Percentiles rank a stretch among this genome's conserved stretches.
phyloP scores from a whole-genome alignment of 2,888 invertebrate species.

The Nymphalis polychloros region DNA sequence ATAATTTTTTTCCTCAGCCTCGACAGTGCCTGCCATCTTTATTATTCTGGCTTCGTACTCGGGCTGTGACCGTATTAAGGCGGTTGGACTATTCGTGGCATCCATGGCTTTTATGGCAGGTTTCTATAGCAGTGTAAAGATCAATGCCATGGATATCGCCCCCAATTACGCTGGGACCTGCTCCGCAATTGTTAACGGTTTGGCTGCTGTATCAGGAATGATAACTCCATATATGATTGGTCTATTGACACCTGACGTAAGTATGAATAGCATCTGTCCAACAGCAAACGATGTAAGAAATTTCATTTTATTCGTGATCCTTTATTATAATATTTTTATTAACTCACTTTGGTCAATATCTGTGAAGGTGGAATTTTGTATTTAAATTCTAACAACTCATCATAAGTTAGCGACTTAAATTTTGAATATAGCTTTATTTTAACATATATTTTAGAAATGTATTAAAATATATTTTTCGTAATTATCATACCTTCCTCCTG shows the following conservation, averaged over 20 bases:
- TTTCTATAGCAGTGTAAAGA: conserved; percentile 86
- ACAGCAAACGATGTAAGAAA: no score
- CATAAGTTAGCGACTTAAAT: no score
- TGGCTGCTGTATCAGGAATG: conserved; percentile 83
- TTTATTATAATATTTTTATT: no score
- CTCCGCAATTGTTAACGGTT: conserved; percentile 84
- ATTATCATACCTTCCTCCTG: no score
- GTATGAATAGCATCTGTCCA: conserved; percentile 43
- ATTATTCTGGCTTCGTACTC: conserved; percentile 84
- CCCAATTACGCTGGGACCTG: conserved; percentile 84
- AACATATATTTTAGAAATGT: no score
- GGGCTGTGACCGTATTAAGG: conserved; percentile 76
- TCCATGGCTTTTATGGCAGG: conserved; percentile 86
- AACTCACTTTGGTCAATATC: no score
- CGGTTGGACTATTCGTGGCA: conserved; percentile 81
- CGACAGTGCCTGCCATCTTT: conserved; percentile 83
- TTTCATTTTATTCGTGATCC: no score
- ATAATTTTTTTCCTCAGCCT: conserved; percentile 71
- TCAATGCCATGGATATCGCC: conserved; percentile 84
- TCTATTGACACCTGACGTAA: conserved; percentile 82
- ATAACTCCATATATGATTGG: conserved; percentile 83
- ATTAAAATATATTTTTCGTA: no score
- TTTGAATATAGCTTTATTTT: no score
- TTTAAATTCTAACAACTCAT: no score
- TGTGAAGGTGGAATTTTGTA: no score